phyloP scores from a whole-genome alignment of 2,888 invertebrate species.

The Hypercompe scribonia region DNA sequence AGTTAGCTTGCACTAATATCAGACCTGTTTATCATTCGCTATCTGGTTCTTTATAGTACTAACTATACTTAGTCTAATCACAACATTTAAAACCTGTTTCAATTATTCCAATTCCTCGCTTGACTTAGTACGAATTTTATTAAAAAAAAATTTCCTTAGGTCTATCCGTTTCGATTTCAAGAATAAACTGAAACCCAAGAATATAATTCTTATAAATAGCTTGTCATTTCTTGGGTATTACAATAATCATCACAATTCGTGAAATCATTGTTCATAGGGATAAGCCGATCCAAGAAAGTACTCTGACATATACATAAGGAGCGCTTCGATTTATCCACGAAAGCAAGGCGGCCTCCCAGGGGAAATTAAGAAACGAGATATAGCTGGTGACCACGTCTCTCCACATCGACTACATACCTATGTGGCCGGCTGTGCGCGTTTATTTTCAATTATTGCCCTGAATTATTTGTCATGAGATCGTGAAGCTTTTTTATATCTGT shows the following conservation, averaged over 20 bases:
- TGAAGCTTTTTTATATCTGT: conserved; percentile 26
- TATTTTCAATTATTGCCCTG: conserved; percentile 54
- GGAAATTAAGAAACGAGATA: conserved; percentile 82
- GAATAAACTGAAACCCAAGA: not conserved
- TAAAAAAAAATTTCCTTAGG: too few species aligned
- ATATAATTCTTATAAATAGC: not conserved
- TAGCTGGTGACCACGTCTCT: conserved; percentile 74
- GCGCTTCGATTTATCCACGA: conserved; percentile 80
- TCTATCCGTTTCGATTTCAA: not conserved
- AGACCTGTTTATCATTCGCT: too few species aligned
- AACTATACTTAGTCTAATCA: too few species aligned
- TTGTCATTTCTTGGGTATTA: conserved; percentile 8
- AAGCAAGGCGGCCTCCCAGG: conserved; percentile 73
- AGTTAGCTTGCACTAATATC: too few species aligned
- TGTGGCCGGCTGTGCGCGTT: conserved; percentile 38
- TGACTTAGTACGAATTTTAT: too few species aligned
- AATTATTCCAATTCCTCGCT: too few species aligned
- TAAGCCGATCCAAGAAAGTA: conserved; percentile 63
- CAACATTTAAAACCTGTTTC: too few species aligned
- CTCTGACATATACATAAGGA: conserved; percentile 71
- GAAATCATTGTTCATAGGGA: conserved; percentile 68
- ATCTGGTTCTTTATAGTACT: too few species aligned
- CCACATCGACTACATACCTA: conserved; percentile 55
- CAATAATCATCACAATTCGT: conserved; percentile 18
- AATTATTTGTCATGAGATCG: conserved; percentile 48